Conservation (phyloP, 2,797 vertebrate species). For the Notamacropus eugenii region DNA sequence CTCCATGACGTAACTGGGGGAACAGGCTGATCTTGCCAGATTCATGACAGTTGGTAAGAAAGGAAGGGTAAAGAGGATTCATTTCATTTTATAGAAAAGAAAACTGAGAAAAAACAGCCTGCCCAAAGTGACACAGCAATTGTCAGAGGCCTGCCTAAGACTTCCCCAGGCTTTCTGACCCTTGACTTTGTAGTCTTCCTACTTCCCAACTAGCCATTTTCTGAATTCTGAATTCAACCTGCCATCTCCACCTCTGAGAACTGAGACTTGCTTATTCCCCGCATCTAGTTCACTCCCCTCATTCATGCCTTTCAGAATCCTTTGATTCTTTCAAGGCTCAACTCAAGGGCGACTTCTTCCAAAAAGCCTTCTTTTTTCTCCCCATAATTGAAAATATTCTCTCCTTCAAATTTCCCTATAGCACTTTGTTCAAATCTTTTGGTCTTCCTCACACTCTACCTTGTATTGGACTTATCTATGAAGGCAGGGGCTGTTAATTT, state of each 20-base stretch:
- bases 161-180: not conserved
- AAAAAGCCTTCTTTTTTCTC: not conserved
- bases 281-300: not conserved
- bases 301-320: not conserved
- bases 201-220: not conserved
- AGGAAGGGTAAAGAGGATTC: not conserved
- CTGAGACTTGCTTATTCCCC: not conserved
- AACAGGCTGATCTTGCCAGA: not conserved
- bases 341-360: not conserved
- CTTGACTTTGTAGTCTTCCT: not conserved
- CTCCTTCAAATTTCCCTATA: not conserved
- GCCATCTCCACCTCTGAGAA: not conserved
- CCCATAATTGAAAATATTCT: not conserved
- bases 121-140: not conserved
- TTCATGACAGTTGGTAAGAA: not conserved
- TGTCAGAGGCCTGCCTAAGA: not conserved
- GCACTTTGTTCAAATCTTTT: not conserved
- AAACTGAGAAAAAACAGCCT: not conserved
- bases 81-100: not conserved
- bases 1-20: not conserved
- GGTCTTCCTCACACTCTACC: not conserved
- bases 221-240: not conserved
- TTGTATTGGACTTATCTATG: slow-evolving; percentile 13
- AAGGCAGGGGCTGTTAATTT: not conserved
- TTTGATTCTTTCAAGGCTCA: slow-evolving; percentile 4